Evolutionary conservation across 2,797 vertebrate genomes (phyloP), one percentile per base, ranked within the genome.

Genomic region (Notoglanidium macrostoma): DNA sequence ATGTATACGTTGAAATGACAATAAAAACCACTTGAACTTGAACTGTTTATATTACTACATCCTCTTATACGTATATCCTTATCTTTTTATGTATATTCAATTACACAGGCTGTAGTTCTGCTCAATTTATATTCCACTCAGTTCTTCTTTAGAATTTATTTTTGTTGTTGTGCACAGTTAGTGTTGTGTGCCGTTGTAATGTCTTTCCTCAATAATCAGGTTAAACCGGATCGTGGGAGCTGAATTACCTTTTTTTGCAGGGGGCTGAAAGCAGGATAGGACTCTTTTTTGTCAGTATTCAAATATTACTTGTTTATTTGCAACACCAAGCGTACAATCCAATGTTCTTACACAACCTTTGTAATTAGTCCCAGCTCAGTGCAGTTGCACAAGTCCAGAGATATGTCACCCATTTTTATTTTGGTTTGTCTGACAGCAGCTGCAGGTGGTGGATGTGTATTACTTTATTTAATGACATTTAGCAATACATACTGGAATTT

Each of bases 241-340:
- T 32, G 29, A 11, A 78, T 55, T 14, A n/a, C 26, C 3, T 54
- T 7, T 76, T 76, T 77, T 32, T 29, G n/a, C 76, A 35, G 51
- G 19, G n/a, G 55, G 3, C 55, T 63, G 21, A 1, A 12, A 44
- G 35, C 35, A 26, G 57, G 21, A 59, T 57, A 79, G 51, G 54
- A 59, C 2, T 9, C 4, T 21, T 79, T 21, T 35, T 81, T n/a
- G 23, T 0, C 3, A 1, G 78, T 63, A n/a, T 81, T 46, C 59
- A 10, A 59, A 63, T 63, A 63, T 26, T 57, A 35, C 54, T 57
- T 63, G 59, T 81, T 63, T 46, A 81, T 81, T 81, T 81, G 23
- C 15, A 29, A 46, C 79, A 61, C 21, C 19, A 81, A 32, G 2
- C 32, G 5, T 40, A 35, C 54, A 79, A 79, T 49, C 15, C 54